phyloP scores from a whole-genome alignment of 2,888 invertebrate species.

The Argynnis bischoffii region DNA sequence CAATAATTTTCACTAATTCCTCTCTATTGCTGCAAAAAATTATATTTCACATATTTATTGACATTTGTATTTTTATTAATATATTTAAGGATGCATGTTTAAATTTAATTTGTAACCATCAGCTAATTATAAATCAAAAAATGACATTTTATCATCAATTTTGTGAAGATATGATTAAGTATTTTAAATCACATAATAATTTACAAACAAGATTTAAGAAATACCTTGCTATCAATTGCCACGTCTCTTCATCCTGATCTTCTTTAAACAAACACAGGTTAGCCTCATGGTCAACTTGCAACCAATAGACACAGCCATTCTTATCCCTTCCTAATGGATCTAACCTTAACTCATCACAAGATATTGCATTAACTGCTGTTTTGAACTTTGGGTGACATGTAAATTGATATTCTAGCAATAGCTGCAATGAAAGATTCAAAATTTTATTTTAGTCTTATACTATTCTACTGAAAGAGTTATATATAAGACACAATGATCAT shows the following conservation, averaged over 20 bases:
- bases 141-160: too few species aligned
- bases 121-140: background rate
- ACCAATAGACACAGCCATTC: constrained; percentile 96
- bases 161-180: too few species aligned
- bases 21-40: constrained; percentile 86
- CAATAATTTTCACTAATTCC: constrained; percentile 90
- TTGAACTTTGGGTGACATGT: constrained; percentile 97
- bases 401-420: constrained; percentile 96
- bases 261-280: constrained; percentile 96
- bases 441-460: too few species aligned
- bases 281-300: constrained; percentile 93
- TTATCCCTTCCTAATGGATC: constrained; percentile 96
- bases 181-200: background rate
- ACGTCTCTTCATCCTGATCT: constrained; percentile 97
- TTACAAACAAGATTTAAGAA: background rate
- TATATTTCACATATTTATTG: constrained; percentile 17
- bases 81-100: background rate
- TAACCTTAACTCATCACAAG: constrained; percentile 90
- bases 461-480: too few species aligned
- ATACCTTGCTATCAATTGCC: constrained; percentile 94
- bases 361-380: constrained; percentile 89
- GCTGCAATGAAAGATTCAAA: constrained; percentile 77
- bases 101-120: background rate
- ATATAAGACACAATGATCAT: too few species aligned
- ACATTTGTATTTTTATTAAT: background rate